A percentile compares a stretch with the other conserved stretches of the same genome.
These are phyloP conservation scores for Anniella stebbinsi DNA, from an alignment of 2,797 vertebrate genomes.

Conservation along the genomic window DNA sequence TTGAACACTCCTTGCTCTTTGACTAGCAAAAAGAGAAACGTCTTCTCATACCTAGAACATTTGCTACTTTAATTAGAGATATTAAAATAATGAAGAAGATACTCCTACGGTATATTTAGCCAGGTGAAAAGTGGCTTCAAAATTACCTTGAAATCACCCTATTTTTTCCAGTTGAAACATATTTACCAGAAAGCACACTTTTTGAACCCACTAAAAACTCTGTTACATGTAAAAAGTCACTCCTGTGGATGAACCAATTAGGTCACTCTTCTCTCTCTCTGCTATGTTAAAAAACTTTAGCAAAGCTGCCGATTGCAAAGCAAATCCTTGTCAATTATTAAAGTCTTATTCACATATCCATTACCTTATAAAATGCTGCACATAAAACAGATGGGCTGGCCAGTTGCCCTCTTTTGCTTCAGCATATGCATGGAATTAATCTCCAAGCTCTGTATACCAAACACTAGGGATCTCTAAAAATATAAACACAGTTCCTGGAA, in stretches of 20 bases:
- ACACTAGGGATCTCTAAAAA: conserved; percentile 4
- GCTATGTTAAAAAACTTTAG: conserved; percentile 25
- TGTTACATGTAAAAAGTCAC: not conserved
- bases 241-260: not conserved
- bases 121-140: conserved; percentile 30
- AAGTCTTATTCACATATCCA: conserved; percentile 42
- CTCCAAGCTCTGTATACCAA: conserved; percentile 3
- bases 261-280: conserved; percentile 38
- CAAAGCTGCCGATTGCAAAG: conserved; percentile 40
- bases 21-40: not conserved
- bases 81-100: not conserved
- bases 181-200: not conserved
- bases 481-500: not conserved
- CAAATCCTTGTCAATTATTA: conserved; percentile 58
- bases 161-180: not conserved
- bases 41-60: not conserved
- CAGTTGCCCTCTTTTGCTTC: conserved; percentile 41
- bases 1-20: not conserved
- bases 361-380: conserved; percentile 48
- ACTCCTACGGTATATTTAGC: rapidly evolving
- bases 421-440: conserved; percentile 37
- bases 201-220: conserved; percentile 15
- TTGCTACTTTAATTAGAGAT: not conserved
- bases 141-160: not conserved
- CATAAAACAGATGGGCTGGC: conserved; percentile 45